Evolutionary conservation across 2,113 vertebrate species (phyloP), one percentile per base, ranked within the genome.

Genomic region (Junco hyemalis): DNA sequence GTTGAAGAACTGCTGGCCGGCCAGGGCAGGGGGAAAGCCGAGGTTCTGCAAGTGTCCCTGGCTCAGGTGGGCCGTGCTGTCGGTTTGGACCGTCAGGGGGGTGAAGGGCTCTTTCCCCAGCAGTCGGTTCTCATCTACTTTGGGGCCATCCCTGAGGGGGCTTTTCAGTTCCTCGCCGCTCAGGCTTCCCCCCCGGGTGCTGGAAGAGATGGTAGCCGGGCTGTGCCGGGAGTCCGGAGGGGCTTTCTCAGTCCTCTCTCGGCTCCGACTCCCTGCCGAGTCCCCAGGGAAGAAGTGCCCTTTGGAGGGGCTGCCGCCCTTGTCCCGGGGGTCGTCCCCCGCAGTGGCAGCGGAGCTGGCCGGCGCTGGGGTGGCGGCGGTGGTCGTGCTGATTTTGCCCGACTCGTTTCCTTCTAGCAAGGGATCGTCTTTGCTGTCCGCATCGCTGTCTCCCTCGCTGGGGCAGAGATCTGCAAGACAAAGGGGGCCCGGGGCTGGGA

Each of bases 391-490:
- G 94, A 99, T 99, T 97, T 98, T 99, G 76, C 98, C 98, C 3
- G 98, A 97, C 69, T 99, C 99, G 23, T 96, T 98, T 31, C 97
- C 98, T 57, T 99, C 99, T 14, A 98, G 98, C 80, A 97, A 84
- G 73, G 98, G 98, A 13, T 97, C 99, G 42, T 99, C 99, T 96
- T 99, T 99, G 81, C 98, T 99, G 81, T 99, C 99, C 0, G 99
- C 98, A 35, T 99, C 99, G 91, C 99, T 99, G 81, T 99, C 99
- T 9, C 98, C 99, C 20, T 99, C 99, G 88, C 99, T 99, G 96
- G 99, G 98, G 18, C 99, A 99, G 93, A 98, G 98, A 96, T 99
- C 99, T 99, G 91, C 22, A 93, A 61, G 7, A 64, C 81, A 77
- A 90, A 90, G 71, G 77, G 38, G 53, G 40, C 81, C 63, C 51